Base-by-base conservation (phyloP, 2,888 invertebrate species). In the Ceratothoa steindachneri region DNA sequence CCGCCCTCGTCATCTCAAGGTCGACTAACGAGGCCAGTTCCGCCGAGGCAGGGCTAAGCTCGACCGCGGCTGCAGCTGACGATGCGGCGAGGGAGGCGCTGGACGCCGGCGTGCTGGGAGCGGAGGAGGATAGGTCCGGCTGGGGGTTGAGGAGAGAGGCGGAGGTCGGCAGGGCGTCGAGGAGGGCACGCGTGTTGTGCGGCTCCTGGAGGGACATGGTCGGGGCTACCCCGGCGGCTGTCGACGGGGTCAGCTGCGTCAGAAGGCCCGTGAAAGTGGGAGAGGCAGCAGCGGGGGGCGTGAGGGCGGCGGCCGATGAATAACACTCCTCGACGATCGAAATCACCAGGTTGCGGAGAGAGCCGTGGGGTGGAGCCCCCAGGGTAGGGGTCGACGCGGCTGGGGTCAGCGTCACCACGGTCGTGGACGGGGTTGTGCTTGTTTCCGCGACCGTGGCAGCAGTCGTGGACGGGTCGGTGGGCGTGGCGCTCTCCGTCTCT, bases 241-340 rank as follows among this genome's bases (percentile, higher is more conserved):
- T 67, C 24, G 67, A 69, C 0, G 71, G 77, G 51, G 72, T 72
- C 9, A 71, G 71, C 19, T 70, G 30, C 19, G 73, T 80, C 22
- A 73, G 67, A 4, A 72, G 71, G 28, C 76, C 77, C 4, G 78
- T 73, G 66, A 77, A 71, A 64, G 71, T 76, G 28, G 75, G 75
- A 71, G 64, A 15, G 69, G 41, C n/a, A 19, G 73, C 68, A 5
- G 64, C 66, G 60, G 78, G 52, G 41, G 75, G 77, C 30, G 78
- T 75, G 12, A 79, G 77, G 15, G 77, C 12, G 15, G 77, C 12
- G n/a, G 22, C 60, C 1, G 60, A 60, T 22, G 60, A 60, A 24
- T 22, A 60, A 15, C 24, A 24, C 3, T 60, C 22, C 27, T 60
- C 60, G 12, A 60, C 12, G 19, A 60, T 60, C 12, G 60, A 60